Conservation (phyloP, 2,113 vertebrate genomes). For the Corvus cornix region DNA sequence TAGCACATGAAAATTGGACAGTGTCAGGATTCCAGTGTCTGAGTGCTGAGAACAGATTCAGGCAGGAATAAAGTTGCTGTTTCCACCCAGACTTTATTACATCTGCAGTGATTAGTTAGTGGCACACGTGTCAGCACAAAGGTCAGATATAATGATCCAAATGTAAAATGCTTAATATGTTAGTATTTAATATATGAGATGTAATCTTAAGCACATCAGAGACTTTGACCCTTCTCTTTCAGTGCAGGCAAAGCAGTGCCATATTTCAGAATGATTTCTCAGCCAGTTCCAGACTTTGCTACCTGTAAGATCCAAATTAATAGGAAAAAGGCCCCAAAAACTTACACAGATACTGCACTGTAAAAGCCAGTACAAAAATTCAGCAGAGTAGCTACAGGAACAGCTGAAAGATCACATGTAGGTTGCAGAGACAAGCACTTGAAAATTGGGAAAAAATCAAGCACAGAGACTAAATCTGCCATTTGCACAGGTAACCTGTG, state of each 20-base stretch:
- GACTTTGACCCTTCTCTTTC: slow-evolving; percentile 25
- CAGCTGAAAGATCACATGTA: background rate
- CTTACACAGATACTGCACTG: background rate
- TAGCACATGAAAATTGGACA: background rate
- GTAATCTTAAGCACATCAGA: background rate
- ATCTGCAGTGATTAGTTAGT: background rate
- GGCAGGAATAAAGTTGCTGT: background rate
- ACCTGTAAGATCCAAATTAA: background rate
- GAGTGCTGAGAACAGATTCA: background rate
- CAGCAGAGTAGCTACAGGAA: background rate
- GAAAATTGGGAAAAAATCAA: background rate
- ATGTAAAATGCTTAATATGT: background rate
- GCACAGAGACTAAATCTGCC: background rate
- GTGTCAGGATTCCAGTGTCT: background rate
- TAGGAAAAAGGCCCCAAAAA: background rate
- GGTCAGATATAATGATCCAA: slow-evolving; percentile 7
- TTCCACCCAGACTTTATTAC: background rate
- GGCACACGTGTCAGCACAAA: slow-evolving; percentile 35
- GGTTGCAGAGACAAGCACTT: background rate
- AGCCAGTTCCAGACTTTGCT: background rate
- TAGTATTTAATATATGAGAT: background rate
- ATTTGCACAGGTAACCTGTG: background rate
- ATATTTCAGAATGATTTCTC: background rate
- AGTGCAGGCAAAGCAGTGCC: background rate
- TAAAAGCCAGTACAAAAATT: background rate